A percentile compares a stretch with the other conserved stretches of the same genome.
Conservation (phyloP, 2,113 vertebrate species). For the Carollia perspicillata region DNA sequence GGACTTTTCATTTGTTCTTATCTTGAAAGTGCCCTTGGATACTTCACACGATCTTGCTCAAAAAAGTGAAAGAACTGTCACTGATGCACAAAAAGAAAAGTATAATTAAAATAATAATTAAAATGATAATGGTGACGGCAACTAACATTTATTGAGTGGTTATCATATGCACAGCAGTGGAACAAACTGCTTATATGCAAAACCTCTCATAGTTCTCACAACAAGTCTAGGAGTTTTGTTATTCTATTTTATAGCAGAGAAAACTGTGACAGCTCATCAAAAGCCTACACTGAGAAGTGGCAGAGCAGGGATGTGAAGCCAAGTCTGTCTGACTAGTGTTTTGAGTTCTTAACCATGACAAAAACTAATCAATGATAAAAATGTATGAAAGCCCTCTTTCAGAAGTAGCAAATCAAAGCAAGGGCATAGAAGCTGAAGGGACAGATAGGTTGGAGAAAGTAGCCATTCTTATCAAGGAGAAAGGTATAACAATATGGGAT, state of each 20-base stretch:
- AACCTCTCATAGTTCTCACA: neutral
- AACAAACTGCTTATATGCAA: neutral
- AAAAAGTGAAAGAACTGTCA: neutral
- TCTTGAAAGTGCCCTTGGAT: neutral
- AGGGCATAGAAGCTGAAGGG: neutral
- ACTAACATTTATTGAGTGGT: neutral
- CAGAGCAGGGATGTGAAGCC: neutral
- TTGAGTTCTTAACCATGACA: neutral
- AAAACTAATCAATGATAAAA: neutral
- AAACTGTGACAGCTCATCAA: neutral
- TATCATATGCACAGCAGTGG: neutral
- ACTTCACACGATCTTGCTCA: neutral
- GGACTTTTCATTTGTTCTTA: neutral
- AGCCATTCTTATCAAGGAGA: accelerated
- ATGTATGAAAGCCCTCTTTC: neutral
- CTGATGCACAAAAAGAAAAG: neutral
- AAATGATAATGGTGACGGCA: neutral
- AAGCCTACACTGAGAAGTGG: neutral
- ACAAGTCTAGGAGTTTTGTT: neutral
- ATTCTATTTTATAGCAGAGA: neutral
- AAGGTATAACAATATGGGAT: neutral
- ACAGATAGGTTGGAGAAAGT: neutral
- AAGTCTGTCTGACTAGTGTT: neutral
- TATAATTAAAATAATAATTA: neutral
- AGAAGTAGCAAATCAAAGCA: neutral